phyloP scores from a whole-genome alignment of 2,113 vertebrate genomes.

The Seriola dumerili region DNA sequence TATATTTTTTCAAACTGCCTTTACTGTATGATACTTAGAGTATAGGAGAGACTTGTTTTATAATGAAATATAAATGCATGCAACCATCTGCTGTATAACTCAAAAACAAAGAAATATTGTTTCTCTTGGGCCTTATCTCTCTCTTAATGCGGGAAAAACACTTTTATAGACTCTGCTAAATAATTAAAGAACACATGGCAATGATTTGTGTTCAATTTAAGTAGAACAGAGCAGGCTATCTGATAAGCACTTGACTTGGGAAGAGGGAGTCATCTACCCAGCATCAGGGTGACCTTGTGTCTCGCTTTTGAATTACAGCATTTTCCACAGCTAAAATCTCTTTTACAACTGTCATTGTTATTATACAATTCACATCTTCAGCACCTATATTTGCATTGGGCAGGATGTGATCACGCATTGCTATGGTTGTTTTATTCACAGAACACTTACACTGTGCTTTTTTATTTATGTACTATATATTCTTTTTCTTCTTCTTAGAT shows the following conservation, averaged over 20 bases:
- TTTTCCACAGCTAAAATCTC: neutral
- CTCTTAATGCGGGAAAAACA: slow-evolving; percentile 5
- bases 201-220: slow-evolving; percentile 45
- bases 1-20: neutral
- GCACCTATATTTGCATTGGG: neutral
- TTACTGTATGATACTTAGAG: neutral
- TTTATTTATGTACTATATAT: neutral
- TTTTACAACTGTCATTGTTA: neutral
- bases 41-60: neutral
- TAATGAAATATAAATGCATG: slow-evolving; percentile 25
- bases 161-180: slow-evolving; percentile 8
- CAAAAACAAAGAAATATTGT: slow-evolving; percentile 24
- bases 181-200: slow-evolving; percentile 43
- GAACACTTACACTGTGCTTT: neutral
- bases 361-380: neutral
- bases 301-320: slow-evolving; percentile 7
- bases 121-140: slow-evolving; percentile 18
- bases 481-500: neutral
- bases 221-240: slow-evolving; percentile 13
- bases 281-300: slow-evolving; percentile 16
- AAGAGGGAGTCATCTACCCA: neutral
- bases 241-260: slow-evolving; percentile 17
- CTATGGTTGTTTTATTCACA: neutral
- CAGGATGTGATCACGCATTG: neutral
- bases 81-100: slow-evolving; percentile 37